These are phyloP conservation scores for Caenorhabditis sp. DNA, from an alignment of 2,888 invertebrate genomes.

Conservation along the genomic window DNA sequence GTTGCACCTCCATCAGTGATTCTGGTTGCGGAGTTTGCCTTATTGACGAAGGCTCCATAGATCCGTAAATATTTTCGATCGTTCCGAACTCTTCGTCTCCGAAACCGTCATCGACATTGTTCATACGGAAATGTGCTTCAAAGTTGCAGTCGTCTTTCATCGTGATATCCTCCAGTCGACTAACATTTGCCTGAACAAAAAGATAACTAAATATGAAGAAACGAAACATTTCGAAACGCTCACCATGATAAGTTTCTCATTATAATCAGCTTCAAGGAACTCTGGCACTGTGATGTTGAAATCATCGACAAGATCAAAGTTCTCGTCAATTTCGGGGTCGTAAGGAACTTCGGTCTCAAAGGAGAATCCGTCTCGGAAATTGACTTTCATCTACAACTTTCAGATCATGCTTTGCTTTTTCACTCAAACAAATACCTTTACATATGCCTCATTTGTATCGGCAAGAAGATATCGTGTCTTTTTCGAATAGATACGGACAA, in stretches of 20 bases:
- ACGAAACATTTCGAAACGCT: constrained; percentile 4
- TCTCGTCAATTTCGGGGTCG: constrained; percentile 37
- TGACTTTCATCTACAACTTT: constrained; percentile 53
- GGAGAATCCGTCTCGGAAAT: constrained; percentile 55
- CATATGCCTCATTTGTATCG: constrained; percentile 99
- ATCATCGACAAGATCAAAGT: constrained; percentile 29
- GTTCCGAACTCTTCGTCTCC: constrained; percentile 26
- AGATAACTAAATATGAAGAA: background rate
- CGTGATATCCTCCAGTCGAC: constrained; percentile 62
- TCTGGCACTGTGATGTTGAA: constrained; percentile 57
- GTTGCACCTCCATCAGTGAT: constrained; percentile 9
- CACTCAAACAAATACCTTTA: constrained; percentile 92
- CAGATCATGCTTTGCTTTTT: constrained; percentile 84
- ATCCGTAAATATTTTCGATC: constrained; percentile 28
- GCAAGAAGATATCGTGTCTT: constrained; percentile 98
- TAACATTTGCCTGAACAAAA: constrained; percentile 43
- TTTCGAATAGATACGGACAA: constrained; percentile 98
- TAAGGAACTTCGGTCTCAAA: constrained; percentile 32
- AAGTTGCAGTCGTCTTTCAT: constrained; percentile 47
- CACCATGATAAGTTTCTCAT: constrained; percentile 46
- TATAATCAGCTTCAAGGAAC: constrained; percentile 47
- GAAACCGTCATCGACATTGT: constrained; percentile 27
- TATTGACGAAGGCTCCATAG: constrained; percentile 1
- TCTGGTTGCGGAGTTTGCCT: constrained; percentile 24
- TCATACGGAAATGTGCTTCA: constrained; percentile 22